Evolutionary conservation across 2,888 invertebrate genomes (phyloP).

Genomic region (Molanna angustata): DNA sequence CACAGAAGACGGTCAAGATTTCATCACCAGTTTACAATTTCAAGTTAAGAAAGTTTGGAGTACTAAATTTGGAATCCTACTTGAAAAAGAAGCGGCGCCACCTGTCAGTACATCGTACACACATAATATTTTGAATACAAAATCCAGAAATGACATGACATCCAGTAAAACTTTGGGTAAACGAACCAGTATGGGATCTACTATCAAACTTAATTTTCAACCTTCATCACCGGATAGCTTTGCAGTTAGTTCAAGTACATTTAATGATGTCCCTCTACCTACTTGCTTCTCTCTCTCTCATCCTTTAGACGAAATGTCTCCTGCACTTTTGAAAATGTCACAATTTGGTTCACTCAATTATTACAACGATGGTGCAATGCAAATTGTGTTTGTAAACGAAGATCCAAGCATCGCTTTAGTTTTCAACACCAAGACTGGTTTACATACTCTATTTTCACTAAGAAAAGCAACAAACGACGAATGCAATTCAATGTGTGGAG

Average conservation of each 20-base stretch:
- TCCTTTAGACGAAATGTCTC: slow-evolving; percentile 88
- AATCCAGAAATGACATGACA: slow-evolving; percentile 10
- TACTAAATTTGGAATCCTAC: slow-evolving; percentile 78
- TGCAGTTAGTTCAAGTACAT: slow-evolving; percentile 12
- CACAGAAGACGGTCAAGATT: slow-evolving; percentile 78
- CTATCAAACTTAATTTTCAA: slow-evolving; percentile 8
- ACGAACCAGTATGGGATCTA: slow-evolving; percentile 20
- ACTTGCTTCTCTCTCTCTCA: slow-evolving; percentile 83
- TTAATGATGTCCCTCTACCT: slow-evolving; percentile 60
- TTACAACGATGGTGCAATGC: slow-evolving; percentile 61
- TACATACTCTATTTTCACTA: slow-evolving; percentile 80
- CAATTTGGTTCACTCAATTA: slow-evolving; percentile 56
- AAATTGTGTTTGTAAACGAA: slow-evolving; percentile 73
- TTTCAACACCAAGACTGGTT: slow-evolving; percentile 72
- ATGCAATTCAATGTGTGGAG: slow-evolving; percentile 58
- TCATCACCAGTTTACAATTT: slow-evolving; percentile 74
- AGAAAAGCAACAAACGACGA: slow-evolving; percentile 75
- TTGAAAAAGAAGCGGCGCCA: slow-evolving; percentile 66
- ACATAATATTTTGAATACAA: slow-evolving; percentile 13
- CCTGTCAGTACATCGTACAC: slow-evolving; percentile 37
- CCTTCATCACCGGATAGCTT: slow-evolving; percentile 19
- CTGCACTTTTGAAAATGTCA: slow-evolving; percentile 67
- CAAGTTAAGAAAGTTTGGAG: slow-evolving; percentile 81
- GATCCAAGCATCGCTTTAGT: slow-evolving; percentile 79
- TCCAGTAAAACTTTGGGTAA: slow-evolving; percentile 14